A percentile compares a stretch with the other conserved stretches of the same genome.
These are phyloP conservation scores for Oryzaephilus surinamensis DNA, from an alignment of 1,140 invertebrate species.

Conservation along the genomic window DNA sequence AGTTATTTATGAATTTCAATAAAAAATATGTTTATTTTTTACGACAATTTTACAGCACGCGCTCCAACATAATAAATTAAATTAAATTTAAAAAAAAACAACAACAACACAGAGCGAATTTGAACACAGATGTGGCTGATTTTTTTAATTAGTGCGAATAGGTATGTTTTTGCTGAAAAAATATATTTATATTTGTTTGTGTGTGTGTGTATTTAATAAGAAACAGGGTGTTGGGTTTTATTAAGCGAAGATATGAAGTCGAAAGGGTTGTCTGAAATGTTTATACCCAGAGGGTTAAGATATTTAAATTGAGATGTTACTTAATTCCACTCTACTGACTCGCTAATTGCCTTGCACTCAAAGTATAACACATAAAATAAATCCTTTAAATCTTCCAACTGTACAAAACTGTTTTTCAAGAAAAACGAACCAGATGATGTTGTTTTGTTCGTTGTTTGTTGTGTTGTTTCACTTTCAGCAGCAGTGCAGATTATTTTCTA, in stretches of 20 bases:
- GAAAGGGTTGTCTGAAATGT: constrained; percentile 15
- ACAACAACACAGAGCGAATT: constrained; percentile 21
- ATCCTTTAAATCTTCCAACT: constrained; percentile 15
- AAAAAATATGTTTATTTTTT: background rate
- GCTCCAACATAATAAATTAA: constrained; percentile 19
- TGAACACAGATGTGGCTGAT: constrained; percentile 30
- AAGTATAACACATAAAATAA: constrained; percentile 32
- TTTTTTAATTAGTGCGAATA: constrained; percentile 29
- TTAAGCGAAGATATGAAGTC: constrained; percentile 3
- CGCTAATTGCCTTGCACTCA: constrained; percentile 31
- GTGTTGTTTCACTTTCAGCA: no score
- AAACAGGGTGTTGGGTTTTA: constrained; percentile 13
- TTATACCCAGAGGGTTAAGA: constrained; percentile 21
- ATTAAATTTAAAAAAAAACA: constrained; percentile 21
- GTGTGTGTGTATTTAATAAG: no score
- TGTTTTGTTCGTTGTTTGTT: no score
- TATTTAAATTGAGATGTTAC: constrained; percentile 35
- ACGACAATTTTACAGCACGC: background rate
- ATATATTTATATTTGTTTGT: no score
- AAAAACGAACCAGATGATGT: background rate
- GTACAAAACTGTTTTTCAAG: background rate
- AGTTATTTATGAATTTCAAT: background rate
- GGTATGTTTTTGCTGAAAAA: constrained; percentile 13
- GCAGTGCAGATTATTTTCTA: no score
- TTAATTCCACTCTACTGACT: constrained; percentile 33